phyloP scores from a whole-genome alignment of 2,888 invertebrate genomes.

The Ametastegia equiseti region DNA sequence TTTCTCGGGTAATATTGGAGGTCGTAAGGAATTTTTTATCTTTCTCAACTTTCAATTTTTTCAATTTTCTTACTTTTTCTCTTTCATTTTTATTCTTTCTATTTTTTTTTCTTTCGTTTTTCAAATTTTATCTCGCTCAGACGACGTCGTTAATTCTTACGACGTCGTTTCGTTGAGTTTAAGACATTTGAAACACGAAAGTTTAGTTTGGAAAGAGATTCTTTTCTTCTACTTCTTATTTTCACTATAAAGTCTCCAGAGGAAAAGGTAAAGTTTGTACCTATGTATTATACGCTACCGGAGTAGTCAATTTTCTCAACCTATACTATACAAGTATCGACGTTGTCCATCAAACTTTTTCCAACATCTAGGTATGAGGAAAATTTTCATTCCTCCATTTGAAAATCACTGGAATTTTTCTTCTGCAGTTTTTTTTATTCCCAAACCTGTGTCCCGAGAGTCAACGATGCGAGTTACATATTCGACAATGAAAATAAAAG shows the following conservation, averaged over 20 bases:
- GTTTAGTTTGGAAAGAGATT: neutral
- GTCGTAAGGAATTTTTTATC: neutral
- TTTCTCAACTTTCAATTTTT: neutral
- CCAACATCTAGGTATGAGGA: neutral
- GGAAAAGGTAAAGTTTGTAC: neutral
- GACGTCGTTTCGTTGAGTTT: neutral
- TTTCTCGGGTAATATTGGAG: slow-evolving; percentile 3
- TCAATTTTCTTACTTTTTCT: neutral
- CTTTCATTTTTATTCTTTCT: neutral
- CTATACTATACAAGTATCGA: neutral
- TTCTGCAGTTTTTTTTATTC: neutral
- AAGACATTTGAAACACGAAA: neutral
- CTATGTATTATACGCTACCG: neutral
- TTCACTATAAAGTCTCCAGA: neutral
- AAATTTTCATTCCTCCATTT: neutral
- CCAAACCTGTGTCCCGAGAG: neutral
- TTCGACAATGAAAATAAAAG: neutral
- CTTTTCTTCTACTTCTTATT: slow-evolving; percentile 1
- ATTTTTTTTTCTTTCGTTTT: neutral
- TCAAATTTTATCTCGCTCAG: slow-evolving; percentile 18
- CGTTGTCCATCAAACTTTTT: neutral
- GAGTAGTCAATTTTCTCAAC: neutral
- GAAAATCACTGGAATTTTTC: neutral
- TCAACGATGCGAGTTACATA: neutral
- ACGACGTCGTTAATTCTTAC: slow-evolving; percentile 8